These are phyloP conservation scores for Polyommatus iphigenia DNA, from an alignment of 2,888 invertebrate genomes.

Conservation along the genomic window DNA sequence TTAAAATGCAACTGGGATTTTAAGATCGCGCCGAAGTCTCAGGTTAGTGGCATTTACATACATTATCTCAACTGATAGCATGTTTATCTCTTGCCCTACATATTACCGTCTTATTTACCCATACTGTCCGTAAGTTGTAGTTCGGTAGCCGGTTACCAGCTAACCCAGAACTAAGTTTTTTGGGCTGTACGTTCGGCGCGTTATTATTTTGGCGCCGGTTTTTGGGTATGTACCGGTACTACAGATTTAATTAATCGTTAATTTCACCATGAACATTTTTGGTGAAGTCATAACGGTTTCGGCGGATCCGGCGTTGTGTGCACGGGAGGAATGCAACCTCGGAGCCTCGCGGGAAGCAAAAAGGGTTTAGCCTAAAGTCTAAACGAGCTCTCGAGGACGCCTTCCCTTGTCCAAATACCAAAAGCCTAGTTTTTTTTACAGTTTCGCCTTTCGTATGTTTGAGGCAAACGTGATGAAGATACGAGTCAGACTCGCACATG, in stretches of 20 bases:
- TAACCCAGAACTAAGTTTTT: not conserved
- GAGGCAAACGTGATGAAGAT: not conserved
- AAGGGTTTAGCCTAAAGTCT: conserved; percentile 63
- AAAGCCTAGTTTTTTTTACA: not conserved
- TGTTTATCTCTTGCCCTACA: conserved; percentile 66
- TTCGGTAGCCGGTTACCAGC: conserved; percentile 31
- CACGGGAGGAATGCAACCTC: conserved; percentile 68
- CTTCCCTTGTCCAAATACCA: conserved; percentile 59
- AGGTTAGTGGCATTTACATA: conserved; percentile 70
- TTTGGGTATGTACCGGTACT: not conserved
- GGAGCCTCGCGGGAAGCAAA: conserved; percentile 59
- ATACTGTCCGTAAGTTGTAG: conserved; percentile 19
- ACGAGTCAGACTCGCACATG: no score
- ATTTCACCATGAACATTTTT: conserved; percentile 9
- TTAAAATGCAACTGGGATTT: conserved; percentile 79
- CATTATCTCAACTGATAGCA: conserved; percentile 64
- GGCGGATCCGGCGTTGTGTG: conserved; percentile 45
- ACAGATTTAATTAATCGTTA: conserved; percentile 2
- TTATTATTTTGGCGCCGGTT: conserved; percentile 20
- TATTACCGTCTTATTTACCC: conserved; percentile 46
- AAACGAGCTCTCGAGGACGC: conserved; percentile 63
- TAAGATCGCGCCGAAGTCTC: conserved; percentile 76
- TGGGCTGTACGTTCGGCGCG: not conserved
- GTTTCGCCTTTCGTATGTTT: not conserved
- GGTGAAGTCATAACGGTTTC: conserved; percentile 18